A percentile compares a stretch with the other conserved stretches of the same genome.
These are phyloP conservation scores for Phymatocera aterrima DNA, from an alignment of 2,888 invertebrate genomes.

Conservation along the genomic window DNA sequence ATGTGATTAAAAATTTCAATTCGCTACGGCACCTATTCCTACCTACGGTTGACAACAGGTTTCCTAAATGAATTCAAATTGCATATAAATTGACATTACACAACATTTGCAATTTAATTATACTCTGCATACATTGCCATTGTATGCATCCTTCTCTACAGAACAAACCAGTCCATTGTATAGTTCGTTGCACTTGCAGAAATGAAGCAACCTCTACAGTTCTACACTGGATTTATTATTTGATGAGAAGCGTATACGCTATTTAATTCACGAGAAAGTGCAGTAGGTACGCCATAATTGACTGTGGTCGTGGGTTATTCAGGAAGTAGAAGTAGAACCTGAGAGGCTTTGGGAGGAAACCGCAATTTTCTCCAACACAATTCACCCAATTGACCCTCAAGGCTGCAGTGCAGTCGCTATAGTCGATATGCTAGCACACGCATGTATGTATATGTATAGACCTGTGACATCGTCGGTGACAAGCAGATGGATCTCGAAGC, in stretches of 20 bases:
- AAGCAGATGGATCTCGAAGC: neutral
- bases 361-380: conserved; percentile 19
- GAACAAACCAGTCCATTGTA: neutral
- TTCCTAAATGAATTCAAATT: neutral
- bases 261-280: conserved; percentile 36
- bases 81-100: conserved; percentile 1
- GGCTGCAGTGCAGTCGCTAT: neutral
- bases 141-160: neutral
- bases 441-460: neutral
- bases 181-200: conserved; percentile 9
- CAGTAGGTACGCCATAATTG: conserved; percentile 19
- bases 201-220: neutral
- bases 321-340: conserved; percentile 32
- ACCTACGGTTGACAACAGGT: neutral
- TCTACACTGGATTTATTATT: conserved; percentile 30
- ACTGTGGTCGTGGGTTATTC: conserved; percentile 14
- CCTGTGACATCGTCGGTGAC: neutral
- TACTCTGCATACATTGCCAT: neutral
- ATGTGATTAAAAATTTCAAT: conserved; percentile 25
- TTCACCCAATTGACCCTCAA: conserved; percentile 24
- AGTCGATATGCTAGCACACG: neutral
- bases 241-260: conserved; percentile 34
- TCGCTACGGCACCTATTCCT: neutral
- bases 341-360: conserved; percentile 24
- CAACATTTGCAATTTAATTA: neutral